Evolutionary conservation across 2,797 vertebrate species (phyloP).

Genomic region (Tamandua tetradactyla): DNA sequence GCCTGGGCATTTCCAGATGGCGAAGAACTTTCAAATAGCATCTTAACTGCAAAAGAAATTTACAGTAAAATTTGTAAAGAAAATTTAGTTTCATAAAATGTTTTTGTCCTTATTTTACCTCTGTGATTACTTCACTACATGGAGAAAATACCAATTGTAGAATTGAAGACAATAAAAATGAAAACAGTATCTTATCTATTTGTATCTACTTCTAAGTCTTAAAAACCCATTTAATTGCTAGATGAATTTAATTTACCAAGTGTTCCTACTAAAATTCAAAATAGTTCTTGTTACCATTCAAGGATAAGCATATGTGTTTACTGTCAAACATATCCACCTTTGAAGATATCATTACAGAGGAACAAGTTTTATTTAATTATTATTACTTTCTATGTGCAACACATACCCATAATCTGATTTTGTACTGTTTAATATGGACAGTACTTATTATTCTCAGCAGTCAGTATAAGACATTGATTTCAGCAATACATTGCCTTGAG

Average conservation of each 20-base stretch:
- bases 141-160: background rate
- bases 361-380: background rate
- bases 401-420: background rate
- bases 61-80: background rate
- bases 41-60: background rate
- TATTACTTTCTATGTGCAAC: background rate
- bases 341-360: background rate
- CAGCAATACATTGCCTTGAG: background rate
- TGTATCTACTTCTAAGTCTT: background rate
- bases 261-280: constrained; percentile 6
- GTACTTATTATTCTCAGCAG: background rate
- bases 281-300: background rate
- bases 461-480: background rate
- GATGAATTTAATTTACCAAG: background rate
- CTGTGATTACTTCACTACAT: background rate
- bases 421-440: background rate
- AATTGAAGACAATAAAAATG: background rate
- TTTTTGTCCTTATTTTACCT: background rate
- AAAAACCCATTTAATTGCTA: background rate
- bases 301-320: background rate
- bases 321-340: background rate
- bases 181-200: background rate
- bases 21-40: background rate
- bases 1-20: background rate
- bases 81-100: background rate